These are phyloP conservation scores for Zaprionus ornatus DNA, from an alignment of 1,140 invertebrate genomes.

Conservation along the genomic window DNA sequence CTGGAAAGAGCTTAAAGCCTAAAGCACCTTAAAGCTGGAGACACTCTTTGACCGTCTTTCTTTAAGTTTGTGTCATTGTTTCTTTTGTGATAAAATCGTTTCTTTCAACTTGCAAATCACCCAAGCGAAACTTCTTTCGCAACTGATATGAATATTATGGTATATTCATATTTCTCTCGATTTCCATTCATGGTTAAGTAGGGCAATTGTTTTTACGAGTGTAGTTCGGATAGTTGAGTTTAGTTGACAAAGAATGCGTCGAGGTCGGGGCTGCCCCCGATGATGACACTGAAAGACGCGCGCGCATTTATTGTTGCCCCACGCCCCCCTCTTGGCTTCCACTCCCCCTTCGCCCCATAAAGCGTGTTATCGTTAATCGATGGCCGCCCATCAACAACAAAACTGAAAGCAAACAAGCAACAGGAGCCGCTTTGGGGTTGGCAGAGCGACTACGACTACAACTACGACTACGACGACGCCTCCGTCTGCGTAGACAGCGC, in stretches of 20 bases:
- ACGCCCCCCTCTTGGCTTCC: background rate
- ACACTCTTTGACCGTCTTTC: background rate
- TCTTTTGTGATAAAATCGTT: background rate
- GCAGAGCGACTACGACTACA: constrained; percentile 20
- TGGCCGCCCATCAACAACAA: constrained; percentile 67
- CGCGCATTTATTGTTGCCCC: constrained; percentile 11
- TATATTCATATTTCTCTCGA: background rate
- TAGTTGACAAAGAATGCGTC: constrained; percentile 23
- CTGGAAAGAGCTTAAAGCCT: background rate
- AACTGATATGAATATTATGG: background rate
- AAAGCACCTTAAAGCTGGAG: background rate
- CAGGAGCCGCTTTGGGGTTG: constrained; percentile 63
- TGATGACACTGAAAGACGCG: constrained; percentile 52
- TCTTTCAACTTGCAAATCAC: no score
- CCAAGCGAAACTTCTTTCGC: background rate
- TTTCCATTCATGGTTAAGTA: background rate
- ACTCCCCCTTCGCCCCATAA: no score
- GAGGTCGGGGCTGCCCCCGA: constrained; percentile 26
- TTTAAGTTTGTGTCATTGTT: background rate
- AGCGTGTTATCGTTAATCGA: constrained; percentile 76
- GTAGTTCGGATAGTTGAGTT: constrained; percentile 24
- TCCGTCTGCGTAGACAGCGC: constrained; percentile 3
- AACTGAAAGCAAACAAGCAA: constrained; percentile 76
- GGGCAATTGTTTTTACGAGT: constrained; percentile 43
- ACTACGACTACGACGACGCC: constrained; percentile 9